phyloP scores from a whole-genome alignment of 2,797 vertebrate genomes.

The Enteromius treurensis region DNA sequence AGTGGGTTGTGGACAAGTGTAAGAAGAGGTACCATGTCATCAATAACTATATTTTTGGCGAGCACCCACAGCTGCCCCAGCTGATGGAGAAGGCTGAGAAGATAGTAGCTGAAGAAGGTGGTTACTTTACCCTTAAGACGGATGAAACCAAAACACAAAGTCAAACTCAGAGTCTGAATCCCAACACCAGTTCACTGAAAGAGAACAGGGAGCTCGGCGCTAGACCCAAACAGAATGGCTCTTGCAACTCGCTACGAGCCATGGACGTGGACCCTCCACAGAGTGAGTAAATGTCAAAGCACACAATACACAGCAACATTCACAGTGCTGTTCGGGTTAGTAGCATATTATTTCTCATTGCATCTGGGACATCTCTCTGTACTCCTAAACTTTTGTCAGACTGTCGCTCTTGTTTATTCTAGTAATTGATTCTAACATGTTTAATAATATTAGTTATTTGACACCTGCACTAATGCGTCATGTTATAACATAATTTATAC shows the following conservation, averaged over 20 bases:
- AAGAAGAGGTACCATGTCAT: constrained; percentile 78
- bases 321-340: neutral
- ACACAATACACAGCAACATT: neutral
- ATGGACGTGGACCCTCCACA: constrained; percentile 64
- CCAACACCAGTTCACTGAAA: constrained; percentile 42
- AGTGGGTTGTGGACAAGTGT: constrained; percentile 80
- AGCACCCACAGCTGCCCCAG: constrained; percentile 73
- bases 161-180: constrained; percentile 53
- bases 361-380: neutral
- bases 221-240: constrained; percentile 75
- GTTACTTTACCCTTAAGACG: constrained; percentile 63
- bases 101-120: constrained; percentile 77
- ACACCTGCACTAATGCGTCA: neutral
- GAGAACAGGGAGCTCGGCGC: constrained; percentile 72
- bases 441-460: neutral
- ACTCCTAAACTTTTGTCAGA: neutral
- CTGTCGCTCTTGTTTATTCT: neutral
- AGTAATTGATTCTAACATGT: neutral
- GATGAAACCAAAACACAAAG: constrained; percentile 57
- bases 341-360: neutral
- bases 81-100: constrained; percentile 78
- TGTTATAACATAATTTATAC: neutral
- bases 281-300: constrained; percentile 65
- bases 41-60: constrained; percentile 78
- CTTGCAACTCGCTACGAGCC: constrained; percentile 59